These are phyloP conservation scores for Rallus crepitans DNA, from an alignment of 2,797 vertebrate genomes.

Conservation along the genomic window DNA sequence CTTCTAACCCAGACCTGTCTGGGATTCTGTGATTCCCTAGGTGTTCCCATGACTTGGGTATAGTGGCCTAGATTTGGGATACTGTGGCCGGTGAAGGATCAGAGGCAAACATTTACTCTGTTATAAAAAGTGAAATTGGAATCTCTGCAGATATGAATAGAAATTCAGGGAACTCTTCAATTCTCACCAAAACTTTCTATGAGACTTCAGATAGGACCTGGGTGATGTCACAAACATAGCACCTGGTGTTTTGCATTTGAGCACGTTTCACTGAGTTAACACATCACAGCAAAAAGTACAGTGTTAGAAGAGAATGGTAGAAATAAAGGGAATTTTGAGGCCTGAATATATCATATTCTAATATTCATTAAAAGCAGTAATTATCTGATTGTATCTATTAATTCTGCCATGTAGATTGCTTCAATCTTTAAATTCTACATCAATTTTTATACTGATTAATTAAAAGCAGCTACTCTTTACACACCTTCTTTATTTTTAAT, in stretches of 20 bases:
- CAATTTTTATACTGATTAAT: conserved; percentile 30
- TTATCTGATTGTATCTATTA: conserved; percentile 57
- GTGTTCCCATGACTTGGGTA: background rate
- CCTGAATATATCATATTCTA: conserved; percentile 16
- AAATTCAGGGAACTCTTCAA: background rate
- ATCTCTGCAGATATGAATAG: background rate
- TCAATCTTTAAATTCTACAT: background rate
- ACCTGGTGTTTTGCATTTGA: no score
- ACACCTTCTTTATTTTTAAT: background rate
- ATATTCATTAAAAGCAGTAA: conserved; percentile 27
- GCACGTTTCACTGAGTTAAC: no score
- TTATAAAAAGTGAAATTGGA: background rate
- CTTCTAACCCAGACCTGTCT: no score
- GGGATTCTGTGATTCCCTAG: background rate
- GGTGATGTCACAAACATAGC: background rate
- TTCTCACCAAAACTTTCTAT: background rate
- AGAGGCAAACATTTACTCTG: rapidly evolving
- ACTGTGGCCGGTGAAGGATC: background rate
- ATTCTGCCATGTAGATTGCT: conserved; percentile 24
- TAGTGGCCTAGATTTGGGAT: rapidly evolving
- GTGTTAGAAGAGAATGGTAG: background rate
- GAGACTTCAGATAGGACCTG: background rate
- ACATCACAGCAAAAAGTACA: background rate
- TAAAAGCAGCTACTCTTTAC: background rate
- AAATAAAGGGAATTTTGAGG: conserved; percentile 11